Conservation (phyloP, 2,888 invertebrate species). For the Euzophera pinguis region DNA sequence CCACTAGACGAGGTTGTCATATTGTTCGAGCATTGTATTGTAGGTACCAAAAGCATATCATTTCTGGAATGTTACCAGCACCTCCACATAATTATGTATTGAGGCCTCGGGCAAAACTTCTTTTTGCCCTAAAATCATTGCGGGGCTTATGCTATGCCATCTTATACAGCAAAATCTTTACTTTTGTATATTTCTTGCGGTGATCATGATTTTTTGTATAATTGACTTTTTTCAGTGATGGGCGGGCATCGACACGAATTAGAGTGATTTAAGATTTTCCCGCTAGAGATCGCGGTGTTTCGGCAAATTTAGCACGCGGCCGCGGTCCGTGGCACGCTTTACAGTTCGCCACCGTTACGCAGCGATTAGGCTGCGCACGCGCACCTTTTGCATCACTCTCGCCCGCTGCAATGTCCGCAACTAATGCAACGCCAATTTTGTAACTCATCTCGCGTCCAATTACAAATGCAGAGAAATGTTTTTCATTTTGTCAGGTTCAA, state of each 20-base stretch:
- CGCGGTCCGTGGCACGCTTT: constrained; percentile 72
- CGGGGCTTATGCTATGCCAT: constrained; percentile 3
- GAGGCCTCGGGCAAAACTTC: constrained; percentile 7
- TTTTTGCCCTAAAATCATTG: constrained; percentile 3
- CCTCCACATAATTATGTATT: constrained; percentile 16
- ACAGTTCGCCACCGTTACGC: constrained; percentile 78
- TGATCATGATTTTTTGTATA: constrained; percentile 19
- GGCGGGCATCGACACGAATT: constrained; percentile 51
- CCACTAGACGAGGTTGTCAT: constrained; percentile 11
- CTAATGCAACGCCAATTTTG: no score
- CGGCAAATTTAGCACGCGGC: constrained; percentile 77
- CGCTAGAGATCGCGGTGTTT: constrained; percentile 72
- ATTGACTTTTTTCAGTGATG: constrained; percentile 31
- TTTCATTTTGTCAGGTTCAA: no score
- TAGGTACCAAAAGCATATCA: background rate
- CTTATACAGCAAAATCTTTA: background rate
- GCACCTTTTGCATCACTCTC: constrained; percentile 33
- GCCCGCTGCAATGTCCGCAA: constrained; percentile 20
- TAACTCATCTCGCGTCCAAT: no score
- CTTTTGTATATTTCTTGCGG: constrained; percentile 18
- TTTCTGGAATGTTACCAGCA: background rate
- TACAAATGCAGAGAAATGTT: no score
- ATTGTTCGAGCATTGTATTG: constrained; percentile 5
- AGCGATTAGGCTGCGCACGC: constrained; percentile 69
- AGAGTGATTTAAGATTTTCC: constrained; percentile 67